phyloP scores from a whole-genome alignment of 1,140 invertebrate species.

The Drosophila pectinifera region DNA sequence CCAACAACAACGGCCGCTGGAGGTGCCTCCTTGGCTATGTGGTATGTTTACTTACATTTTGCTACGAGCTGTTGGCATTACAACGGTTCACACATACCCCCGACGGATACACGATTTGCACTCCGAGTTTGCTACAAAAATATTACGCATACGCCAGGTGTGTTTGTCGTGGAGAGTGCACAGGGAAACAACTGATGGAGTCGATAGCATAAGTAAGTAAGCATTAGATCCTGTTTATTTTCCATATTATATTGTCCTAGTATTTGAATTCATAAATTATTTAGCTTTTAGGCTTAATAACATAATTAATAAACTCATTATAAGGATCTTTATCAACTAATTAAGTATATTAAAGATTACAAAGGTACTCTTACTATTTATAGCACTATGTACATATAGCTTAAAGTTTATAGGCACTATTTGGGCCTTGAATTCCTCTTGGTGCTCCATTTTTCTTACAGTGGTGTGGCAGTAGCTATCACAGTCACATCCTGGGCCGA shows the following conservation, averaged over 20 bases:
- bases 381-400: too few relatives aligned
- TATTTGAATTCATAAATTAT: not conserved
- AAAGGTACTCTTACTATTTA: too few relatives aligned
- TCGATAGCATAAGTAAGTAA: not conserved
- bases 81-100: constrained; percentile 32
- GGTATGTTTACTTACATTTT: constrained; percentile 54
- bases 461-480: constrained; percentile 6
- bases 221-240: too few relatives aligned
- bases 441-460: not conserved
- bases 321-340: too few relatives aligned
- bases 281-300: too few relatives aligned
- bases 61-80: constrained; percentile 60
- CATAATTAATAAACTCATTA: too few relatives aligned
- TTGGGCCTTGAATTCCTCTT: too few relatives aligned
- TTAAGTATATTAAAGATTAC: too few relatives aligned
- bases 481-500: constrained; percentile 37
- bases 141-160: constrained; percentile 43
- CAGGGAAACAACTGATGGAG: constrained; percentile 3
- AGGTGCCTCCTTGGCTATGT: constrained; percentile 33
- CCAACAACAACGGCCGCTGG: constrained; percentile 13
- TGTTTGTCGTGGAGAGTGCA: constrained; percentile 9
- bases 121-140: constrained; percentile 20
- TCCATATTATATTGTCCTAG: not conserved
- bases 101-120: not conserved
- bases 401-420: too few relatives aligned